These are phyloP conservation scores for Chaetorhynchus papuensis DNA, from an alignment of 2,113 vertebrate species.

Conservation along the genomic window DNA sequence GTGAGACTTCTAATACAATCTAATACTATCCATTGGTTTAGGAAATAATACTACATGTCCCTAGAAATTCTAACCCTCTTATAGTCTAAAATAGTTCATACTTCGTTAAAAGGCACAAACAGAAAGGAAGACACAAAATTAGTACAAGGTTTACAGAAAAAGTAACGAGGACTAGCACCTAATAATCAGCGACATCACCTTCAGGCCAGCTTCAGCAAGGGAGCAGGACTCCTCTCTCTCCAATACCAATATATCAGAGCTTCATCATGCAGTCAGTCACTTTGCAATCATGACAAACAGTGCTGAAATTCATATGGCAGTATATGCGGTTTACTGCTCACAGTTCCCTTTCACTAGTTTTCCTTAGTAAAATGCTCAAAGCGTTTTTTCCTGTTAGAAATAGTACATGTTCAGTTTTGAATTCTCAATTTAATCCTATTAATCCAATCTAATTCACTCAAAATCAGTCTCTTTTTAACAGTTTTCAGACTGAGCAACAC, in stretches of 20 bases:
- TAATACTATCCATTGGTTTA: not conserved
- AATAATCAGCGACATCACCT: not conserved
- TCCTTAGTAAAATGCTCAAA: not conserved
- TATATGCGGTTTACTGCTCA: not conserved
- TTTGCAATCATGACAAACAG: not conserved
- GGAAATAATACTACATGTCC: not conserved
- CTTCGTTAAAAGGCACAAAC: not conserved
- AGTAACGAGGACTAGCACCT: not conserved
- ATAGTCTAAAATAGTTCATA: not conserved
- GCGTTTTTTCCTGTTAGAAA: not conserved
- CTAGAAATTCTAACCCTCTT: not conserved
- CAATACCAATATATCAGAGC: accelerated
- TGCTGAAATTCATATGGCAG: not conserved
- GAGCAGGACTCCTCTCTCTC: not conserved
- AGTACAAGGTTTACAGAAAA: not conserved
- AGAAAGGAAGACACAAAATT: not conserved
- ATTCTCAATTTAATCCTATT: not conserved
- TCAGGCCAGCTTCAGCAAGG: not conserved
- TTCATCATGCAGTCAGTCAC: not conserved
- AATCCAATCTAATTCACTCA: not conserved
- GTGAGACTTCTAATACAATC: not conserved
- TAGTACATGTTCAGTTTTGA: not conserved
- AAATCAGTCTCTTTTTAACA: not conserved
- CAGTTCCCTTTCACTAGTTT: not conserved
- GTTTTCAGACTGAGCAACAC: not conserved